These are phyloP conservation scores for Calidris pygmaea DNA, from an alignment of 2,113 vertebrate species.

Conservation along the genomic window DNA sequence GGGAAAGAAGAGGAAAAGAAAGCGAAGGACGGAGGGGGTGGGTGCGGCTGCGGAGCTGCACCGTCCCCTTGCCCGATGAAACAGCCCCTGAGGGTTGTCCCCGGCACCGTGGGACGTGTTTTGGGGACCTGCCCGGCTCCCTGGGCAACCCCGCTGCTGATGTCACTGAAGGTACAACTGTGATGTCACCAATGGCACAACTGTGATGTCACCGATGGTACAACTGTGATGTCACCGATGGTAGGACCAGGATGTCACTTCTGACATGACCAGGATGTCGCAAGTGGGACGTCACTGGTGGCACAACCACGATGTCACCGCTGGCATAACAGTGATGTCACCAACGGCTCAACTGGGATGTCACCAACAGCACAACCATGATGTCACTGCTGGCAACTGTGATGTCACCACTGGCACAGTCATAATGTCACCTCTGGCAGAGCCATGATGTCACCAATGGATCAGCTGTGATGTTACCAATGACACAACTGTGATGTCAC, in stretches of 20 bases:
- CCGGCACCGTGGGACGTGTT: accelerated
- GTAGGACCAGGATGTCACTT: background rate
- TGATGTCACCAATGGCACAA: accelerated
- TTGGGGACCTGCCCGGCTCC: background rate
- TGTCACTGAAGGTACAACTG: too few species aligned
- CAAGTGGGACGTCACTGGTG: background rate
- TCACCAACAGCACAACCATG: too few species aligned
- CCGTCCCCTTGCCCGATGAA: background rate
- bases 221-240: background rate
- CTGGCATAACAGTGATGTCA: background rate
- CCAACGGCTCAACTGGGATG: accelerated
- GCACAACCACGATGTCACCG: background rate
- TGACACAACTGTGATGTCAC: too few species aligned
- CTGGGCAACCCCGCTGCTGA: background rate
- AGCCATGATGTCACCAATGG: background rate
- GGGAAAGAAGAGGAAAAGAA: background rate
- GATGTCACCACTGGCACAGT: too few species aligned
- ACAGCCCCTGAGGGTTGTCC: background rate
- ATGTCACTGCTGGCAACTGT: too few species aligned
- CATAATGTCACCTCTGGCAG: background rate
- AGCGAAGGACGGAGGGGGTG: background rate
- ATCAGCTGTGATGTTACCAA: too few species aligned
- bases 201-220: background rate
- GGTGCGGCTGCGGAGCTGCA: background rate
- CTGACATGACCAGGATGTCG: accelerated